Evolutionary conservation across 1,140 invertebrate species (phyloP), one percentile per base, ranked within the genome.

Genomic region (Drosophila seguyi): DNA sequence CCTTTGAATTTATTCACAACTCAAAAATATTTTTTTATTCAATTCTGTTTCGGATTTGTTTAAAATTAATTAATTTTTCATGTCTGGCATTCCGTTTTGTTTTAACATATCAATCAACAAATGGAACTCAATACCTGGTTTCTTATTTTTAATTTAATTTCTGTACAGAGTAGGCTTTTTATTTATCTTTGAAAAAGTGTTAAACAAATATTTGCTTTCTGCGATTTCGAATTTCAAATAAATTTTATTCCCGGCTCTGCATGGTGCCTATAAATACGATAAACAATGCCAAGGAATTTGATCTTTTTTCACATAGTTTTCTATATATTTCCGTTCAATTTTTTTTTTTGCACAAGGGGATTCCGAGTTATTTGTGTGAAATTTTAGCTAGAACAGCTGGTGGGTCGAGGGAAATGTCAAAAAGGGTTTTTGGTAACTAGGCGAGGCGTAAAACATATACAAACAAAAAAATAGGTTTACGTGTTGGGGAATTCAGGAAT

Each of bases 341-440:
- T 76, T 77, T 58, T 25, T 38, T 55, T 45, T 27, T 34, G 66
- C 18, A 53, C 58, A 63, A 77, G 63, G 38, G 41, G 39, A 31
- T 31, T 44, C 47, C n/a, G 48, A 63, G 61, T 77, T 78, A 34
- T 78, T 78, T 71, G 36, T 41, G 53, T 65, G 66, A 78, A 79
- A 79, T 79, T 65, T 78, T 47, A 78, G 47, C 27, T 16, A 36
- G 13, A 36, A 22, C 3, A 38, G 0, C 31, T 11, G 34, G 34
- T 5, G 14, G 25, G 16, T 31, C 13, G 4, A 16, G 25, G 1
- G 44, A 22, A 7, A 36, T 22, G n/a, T 14, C 16, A 11, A 25
- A 41, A 25, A 31, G 34, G 14, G 44, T 38, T 44, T 57, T 58
- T 47, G 27, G 36, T 53, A 34, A 16, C 11, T 50, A 34, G 44